phyloP scores from a whole-genome alignment of 2,113 vertebrate genomes.

The Ellobius talpinus region DNA sequence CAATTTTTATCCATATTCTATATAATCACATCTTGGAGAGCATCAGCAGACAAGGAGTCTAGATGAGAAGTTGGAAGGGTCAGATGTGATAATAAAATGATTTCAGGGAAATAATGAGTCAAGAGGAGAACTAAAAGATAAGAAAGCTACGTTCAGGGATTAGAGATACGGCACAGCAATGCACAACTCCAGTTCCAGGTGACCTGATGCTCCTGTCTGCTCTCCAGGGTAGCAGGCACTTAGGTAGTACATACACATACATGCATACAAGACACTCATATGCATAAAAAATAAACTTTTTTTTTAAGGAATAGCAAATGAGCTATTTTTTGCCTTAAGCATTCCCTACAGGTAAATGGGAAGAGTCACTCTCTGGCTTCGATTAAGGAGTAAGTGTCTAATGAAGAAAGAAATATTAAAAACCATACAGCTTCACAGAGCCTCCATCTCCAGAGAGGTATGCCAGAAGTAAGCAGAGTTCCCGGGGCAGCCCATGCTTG shows the following conservation, averaged over 20 bases:
- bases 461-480: background rate
- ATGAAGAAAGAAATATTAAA: background rate
- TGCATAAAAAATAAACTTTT: background rate
- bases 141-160: background rate
- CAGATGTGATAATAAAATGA: background rate
- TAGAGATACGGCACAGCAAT: background rate
- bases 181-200: background rate
- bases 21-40: background rate
- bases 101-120: background rate
- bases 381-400: background rate
- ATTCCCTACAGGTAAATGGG: background rate
- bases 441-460: background rate
- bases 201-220: background rate
- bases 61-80: background rate
- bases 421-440: background rate
- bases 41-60: background rate
- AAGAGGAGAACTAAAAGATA: background rate
- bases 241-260: background rate
- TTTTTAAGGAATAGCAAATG: too few relatives aligned
- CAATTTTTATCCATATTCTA: background rate
- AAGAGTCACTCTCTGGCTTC: background rate
- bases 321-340: background rate
- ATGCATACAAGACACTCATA: background rate
- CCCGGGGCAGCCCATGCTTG: background rate
- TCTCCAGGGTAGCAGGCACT: background rate